Evolutionary conservation across 2,888 invertebrate genomes (phyloP), one percentile per base, ranked within the genome.

Genomic region (Morpho deidamia): DNA sequence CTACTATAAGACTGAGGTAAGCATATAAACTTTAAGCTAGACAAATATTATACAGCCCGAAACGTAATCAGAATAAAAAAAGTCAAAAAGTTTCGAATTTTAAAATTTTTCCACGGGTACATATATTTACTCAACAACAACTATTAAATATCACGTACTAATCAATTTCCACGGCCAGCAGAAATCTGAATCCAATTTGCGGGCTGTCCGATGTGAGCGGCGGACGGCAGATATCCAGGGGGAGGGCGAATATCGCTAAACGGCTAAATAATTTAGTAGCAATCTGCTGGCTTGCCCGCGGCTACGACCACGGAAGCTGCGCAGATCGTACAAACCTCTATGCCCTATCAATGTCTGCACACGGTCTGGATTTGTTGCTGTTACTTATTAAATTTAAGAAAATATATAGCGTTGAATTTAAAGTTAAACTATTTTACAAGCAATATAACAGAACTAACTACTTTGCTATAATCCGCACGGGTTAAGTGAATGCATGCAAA

Each of bases 121-220:
- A 54, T 56, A 54, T 67, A 63, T 71, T 71, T 69, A 65, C 62
- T 64, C 66, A 72, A 72, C 70, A 78, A 76, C 72, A 70, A 73
- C 76, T 82, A 83, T 84, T 83, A 84, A 85, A 83, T 83, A 87
- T 83, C 81, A 81, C 74, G 81, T 81, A 76, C 82, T 81, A 87
- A 88, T 88, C 86, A 86, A 87, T 89, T 88, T 83, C 76, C 78
- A 78, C 66, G 74, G 72, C 74, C 70, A 74, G 78, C 79, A 81
- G 86, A 84, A 86, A 87, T 86, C 83, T 88, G 85, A 87, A 89
- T 88, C 83, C 88, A 89, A 88, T 89, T 88, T 89, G 84, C 81
- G 75, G 83, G 79, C 83, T 86, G 88, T 88, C 88, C 83, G 86
- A 81, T 81, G 73, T 79, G 69, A 73, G 74, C 79, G 81, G 65